Evolutionary conservation across 2,797 vertebrate species (phyloP).

Genomic region (Protonibea diacanthus): DNA sequence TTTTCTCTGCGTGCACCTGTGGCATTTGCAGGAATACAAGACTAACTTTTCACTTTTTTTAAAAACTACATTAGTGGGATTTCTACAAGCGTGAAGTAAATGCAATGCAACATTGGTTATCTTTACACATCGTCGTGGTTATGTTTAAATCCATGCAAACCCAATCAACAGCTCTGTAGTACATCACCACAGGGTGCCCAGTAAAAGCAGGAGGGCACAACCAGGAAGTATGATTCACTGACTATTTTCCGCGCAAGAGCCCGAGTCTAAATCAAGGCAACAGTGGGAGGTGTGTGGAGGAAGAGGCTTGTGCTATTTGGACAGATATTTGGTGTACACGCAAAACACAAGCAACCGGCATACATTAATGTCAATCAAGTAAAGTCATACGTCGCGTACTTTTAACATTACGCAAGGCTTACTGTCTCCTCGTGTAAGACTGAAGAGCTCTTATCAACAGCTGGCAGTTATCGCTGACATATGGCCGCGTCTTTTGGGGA

Average conservation of each 20-base stretch:
- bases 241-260: constrained; percentile 45
- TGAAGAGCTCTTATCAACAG: constrained; percentile 64
- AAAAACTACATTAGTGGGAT: background rate
- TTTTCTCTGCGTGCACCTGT: constrained; percentile 27
- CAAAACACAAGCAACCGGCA: constrained; percentile 51
- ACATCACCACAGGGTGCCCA: constrained; percentile 17
- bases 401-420: constrained; percentile 36
- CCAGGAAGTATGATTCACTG: constrained; percentile 71
- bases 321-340: constrained; percentile 45
- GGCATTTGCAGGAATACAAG: constrained; percentile 10
- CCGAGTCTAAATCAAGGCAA: constrained; percentile 64
- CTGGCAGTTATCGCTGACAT: constrained; percentile 69
- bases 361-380: constrained; percentile 57
- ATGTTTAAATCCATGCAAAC: constrained; percentile 15
- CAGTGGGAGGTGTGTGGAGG: constrained; percentile 54
- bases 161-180: constrained; percentile 41
- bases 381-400: constrained; percentile 45
- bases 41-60: background rate
- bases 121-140: background rate
- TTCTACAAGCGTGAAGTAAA: background rate
- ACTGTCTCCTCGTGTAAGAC: constrained; percentile 13
- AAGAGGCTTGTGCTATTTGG: constrained; percentile 34
- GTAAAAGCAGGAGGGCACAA: constrained; percentile 47
- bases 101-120: background rate
- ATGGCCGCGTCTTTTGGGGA: constrained; percentile 64